phyloP scores from a whole-genome alignment of 2,888 invertebrate species.

The Teleiodes luculella region DNA sequence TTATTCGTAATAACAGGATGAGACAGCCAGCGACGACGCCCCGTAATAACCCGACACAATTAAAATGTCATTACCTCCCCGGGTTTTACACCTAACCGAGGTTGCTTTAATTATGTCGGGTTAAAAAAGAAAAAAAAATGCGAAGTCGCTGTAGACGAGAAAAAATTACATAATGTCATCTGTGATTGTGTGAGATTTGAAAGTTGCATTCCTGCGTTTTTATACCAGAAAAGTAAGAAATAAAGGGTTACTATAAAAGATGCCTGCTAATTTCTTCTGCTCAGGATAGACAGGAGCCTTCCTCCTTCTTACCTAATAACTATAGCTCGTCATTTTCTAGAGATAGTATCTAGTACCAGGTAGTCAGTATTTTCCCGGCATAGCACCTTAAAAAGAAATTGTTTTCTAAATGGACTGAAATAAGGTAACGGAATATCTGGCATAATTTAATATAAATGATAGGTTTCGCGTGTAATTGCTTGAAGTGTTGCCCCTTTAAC shows the following conservation, averaged over 20 bases:
- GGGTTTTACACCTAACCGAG: constrained; percentile 71
- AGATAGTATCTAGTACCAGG: too few relatives aligned
- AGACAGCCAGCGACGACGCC: constrained; percentile 54
- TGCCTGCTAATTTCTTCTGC: too few relatives aligned
- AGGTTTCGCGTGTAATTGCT: constrained; percentile 39
- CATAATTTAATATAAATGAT: constrained; percentile 50
- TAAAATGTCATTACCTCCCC: constrained; percentile 74
- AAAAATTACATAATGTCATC: constrained; percentile 1
- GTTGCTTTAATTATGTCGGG: constrained; percentile 61
- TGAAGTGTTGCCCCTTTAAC: constrained; percentile 44
- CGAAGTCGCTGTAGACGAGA: constrained; percentile 36
- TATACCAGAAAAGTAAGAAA: not conserved
- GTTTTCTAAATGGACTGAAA: constrained; percentile 16
- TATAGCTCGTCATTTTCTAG: not conserved
- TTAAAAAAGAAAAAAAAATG: constrained; percentile 47
- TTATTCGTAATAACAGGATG: constrained; percentile 77
- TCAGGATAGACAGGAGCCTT: too few relatives aligned
- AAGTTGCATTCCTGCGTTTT: not conserved
- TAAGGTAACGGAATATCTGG: constrained; percentile 26
- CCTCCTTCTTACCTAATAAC: too few relatives aligned
- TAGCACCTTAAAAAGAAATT: too few relatives aligned
- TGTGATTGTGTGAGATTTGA: not conserved
- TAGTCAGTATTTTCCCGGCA: too few relatives aligned
- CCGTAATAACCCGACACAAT: constrained; percentile 70
- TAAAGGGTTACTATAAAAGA: too few relatives aligned